Conservation (phyloP, 2,797 vertebrate genomes). For the Rhynchotus rufescens region DNA sequence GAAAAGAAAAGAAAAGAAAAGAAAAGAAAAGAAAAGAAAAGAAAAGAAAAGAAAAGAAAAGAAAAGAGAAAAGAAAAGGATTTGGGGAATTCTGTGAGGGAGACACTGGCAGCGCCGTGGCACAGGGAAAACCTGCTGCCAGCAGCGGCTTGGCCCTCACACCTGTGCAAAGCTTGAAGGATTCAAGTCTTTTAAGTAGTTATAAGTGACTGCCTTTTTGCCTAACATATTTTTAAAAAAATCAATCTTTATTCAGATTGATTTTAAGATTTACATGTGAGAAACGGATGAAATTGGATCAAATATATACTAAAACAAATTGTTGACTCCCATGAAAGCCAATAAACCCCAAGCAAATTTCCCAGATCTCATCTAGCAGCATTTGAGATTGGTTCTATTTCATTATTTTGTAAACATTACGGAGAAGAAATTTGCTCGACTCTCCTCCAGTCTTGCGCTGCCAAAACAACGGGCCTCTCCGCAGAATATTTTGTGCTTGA, state of each 20-base stretch:
- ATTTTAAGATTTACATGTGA: slow-evolving; percentile 88
- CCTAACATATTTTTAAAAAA: slow-evolving; percentile 52
- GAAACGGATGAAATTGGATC: slow-evolving; percentile 87
- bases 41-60: too few relatives aligned
- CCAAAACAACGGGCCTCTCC: slow-evolving; percentile 81
- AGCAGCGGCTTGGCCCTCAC: slow-evolving; percentile 82
- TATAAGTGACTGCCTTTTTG: slow-evolving; percentile 75
- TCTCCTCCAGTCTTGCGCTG: slow-evolving; percentile 66
- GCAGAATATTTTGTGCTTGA: slow-evolving; percentile 88
- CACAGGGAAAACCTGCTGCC: slow-evolving; percentile 82
- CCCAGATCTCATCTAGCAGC: slow-evolving; percentile 81
- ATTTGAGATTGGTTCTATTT: slow-evolving; percentile 81
- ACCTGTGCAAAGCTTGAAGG: slow-evolving; percentile 60
- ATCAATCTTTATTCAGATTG: slow-evolving; percentile 87
- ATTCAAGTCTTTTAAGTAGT: slow-evolving; percentile 66
- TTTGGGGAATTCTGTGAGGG: too few relatives aligned
- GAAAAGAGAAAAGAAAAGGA: too few relatives aligned
- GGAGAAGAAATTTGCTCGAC: slow-evolving; percentile 76
- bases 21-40: too few relatives aligned
- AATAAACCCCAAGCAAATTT: slow-evolving; percentile 83
- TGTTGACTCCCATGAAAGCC: slow-evolving; percentile 81
- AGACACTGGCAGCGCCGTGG: not conserved
- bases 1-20: too few relatives aligned
- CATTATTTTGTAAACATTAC: slow-evolving; percentile 79
- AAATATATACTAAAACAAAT: slow-evolving; percentile 86